Evolutionary conservation across 2,113 vertebrate species (phyloP).

Genomic region (Dendropsophus ebraccatus): DNA sequence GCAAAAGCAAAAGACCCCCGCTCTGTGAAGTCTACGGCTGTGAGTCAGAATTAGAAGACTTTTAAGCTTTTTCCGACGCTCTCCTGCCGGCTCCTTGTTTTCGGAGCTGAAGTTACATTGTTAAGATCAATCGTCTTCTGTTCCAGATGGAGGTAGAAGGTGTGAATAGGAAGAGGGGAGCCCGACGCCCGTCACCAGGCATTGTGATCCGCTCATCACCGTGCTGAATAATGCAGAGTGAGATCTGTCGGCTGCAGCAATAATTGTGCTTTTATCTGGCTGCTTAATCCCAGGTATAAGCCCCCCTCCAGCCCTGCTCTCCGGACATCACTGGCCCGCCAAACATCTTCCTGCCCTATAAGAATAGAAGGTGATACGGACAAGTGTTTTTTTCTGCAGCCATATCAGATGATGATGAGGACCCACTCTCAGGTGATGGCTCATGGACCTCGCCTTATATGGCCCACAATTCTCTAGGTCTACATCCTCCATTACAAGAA

Average conservation of each 20-base stretch:
- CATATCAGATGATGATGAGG: no score
- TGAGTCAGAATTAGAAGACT: conserved; percentile 75
- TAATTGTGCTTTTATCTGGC: background rate
- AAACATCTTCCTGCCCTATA: no score
- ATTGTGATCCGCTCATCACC: background rate
- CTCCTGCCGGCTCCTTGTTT: conserved; percentile 73
- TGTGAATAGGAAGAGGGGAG: conserved; percentile 57
- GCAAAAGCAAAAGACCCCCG: conserved; percentile 73
- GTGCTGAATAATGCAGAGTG: conserved; percentile 38
- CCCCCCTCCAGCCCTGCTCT: background rate
- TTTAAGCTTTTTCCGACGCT: conserved; percentile 75
- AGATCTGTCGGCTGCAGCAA: background rate
- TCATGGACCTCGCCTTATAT: no score
- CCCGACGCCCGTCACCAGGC: background rate
- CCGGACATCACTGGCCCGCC: no score
- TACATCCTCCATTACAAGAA: no score
- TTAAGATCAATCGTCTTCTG: conserved; percentile 75
- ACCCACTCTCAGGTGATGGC: no score
- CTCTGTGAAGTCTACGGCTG: conserved; percentile 75
- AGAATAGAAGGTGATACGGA: no score
- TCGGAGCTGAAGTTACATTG: conserved; percentile 76
- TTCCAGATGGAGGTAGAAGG: conserved; percentile 74
- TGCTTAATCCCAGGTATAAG: background rate
- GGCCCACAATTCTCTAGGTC: no score
- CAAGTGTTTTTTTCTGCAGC: no score